phyloP scores from a whole-genome alignment of 2,888 invertebrate genomes.

The Acanthacorydalis orientalis region DNA sequence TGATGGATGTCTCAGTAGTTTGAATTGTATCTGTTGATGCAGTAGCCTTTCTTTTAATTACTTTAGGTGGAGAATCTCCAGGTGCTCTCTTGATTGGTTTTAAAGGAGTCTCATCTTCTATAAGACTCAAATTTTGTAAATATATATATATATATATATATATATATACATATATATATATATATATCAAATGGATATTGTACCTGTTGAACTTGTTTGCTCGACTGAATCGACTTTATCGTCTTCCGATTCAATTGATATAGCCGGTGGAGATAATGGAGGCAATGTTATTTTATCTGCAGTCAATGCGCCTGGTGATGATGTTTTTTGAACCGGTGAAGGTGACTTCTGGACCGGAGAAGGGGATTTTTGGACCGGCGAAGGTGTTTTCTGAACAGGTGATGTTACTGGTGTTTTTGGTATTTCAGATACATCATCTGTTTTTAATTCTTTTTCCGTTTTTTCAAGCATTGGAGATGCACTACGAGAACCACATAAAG shows the following conservation, averaged over 20 bases:
- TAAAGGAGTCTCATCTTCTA: slow-evolving; percentile 19
- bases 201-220: not conserved
- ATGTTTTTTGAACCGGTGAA: not conserved
- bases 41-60: slow-evolving; percentile 28
- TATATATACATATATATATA: not conserved
- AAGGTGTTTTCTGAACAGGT: slow-evolving; percentile 2
- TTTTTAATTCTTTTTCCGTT: not conserved
- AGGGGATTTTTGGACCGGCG: slow-evolving; percentile 5
- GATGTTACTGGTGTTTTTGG: slow-evolving; percentile 8
- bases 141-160: not conserved
- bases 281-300: not conserved
- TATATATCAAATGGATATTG: not conserved
- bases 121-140: not conserved
- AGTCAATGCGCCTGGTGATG: no score
- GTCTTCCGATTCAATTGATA: slow-evolving; percentile 4
- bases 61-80: slow-evolving; percentile 31
- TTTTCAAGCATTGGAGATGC: slow-evolving; percentile 8
- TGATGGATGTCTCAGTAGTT: slow-evolving; percentile 18
- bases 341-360: slow-evolving; percentile 5
- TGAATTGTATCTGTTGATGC: slow-evolving; percentile 11
- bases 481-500: slow-evolving; percentile 8
- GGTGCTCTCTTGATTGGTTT: slow-evolving; percentile 23
- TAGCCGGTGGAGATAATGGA: slow-evolving; percentile 3
- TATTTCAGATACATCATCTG: slow-evolving; percentile 6
- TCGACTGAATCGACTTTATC: slow-evolving; percentile 6